Conservation (phyloP, 2,888 invertebrate genomes). For the Acanthosepion pharaonis region DNA sequence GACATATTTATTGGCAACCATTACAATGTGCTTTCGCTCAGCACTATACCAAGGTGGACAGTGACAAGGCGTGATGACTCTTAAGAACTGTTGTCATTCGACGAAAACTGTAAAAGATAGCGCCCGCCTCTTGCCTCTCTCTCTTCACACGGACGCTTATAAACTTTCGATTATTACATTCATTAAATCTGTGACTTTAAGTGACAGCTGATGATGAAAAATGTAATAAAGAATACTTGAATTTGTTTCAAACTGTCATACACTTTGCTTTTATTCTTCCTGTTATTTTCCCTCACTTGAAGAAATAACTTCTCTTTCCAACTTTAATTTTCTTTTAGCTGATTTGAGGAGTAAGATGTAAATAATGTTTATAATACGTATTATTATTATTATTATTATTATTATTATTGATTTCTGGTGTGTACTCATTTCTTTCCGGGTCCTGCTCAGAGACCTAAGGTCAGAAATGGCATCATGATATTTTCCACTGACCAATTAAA, state of each 20-base stretch:
- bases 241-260: background rate
- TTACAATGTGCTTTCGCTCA: background rate
- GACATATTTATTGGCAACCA: background rate
- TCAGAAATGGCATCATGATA: no score
- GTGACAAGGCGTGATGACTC: background rate
- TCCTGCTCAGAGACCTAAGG: no score
- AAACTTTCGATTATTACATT: background rate
- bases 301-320: background rate
- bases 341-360: no score
- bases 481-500: no score
- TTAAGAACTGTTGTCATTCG: background rate
- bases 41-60: background rate
- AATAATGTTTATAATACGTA: no score
- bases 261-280: background rate
- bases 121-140: background rate
- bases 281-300: background rate
- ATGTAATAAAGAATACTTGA: background rate
- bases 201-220: background rate
- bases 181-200: background rate
- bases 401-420: no score
- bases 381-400: no score
- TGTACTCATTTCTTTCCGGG: no score
- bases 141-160: background rate
- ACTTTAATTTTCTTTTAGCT: no score
- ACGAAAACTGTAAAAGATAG: background rate